Evolutionary conservation across 2,888 invertebrate genomes (phyloP).

Genomic region (Agrochola macilenta): DNA sequence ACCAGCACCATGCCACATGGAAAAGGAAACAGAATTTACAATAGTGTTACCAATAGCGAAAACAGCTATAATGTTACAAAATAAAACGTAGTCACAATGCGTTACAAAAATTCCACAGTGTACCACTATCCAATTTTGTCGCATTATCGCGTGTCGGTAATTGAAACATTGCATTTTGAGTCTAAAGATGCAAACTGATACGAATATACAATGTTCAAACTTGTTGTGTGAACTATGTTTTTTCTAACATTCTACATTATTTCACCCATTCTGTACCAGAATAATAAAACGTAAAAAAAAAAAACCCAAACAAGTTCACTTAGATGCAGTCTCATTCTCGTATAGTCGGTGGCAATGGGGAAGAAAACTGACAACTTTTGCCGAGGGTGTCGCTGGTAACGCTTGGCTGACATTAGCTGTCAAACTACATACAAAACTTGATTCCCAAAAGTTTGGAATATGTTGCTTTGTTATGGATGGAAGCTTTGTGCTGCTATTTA

Average conservation of each 20-base stretch:
- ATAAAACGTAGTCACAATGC: not conserved
- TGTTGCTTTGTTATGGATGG: too few species aligned
- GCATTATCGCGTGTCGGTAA: not conserved
- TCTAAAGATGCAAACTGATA: not conserved
- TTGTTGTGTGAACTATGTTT: not conserved
- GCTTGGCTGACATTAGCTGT: too few species aligned
- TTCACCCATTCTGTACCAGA: not conserved
- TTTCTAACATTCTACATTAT: not conserved
- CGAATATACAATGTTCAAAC: not conserved
- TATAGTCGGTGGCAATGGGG: too few species aligned
- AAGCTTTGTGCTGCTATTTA: too few species aligned
- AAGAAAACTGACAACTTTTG: too few species aligned
- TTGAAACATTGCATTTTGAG: constrained; percentile 23
- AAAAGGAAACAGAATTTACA: constrained; percentile 78
- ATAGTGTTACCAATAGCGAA: constrained; percentile 45
- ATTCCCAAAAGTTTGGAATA: too few species aligned
- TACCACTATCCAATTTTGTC: not conserved
- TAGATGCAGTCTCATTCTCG: too few species aligned
- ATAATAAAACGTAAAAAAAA: too few species aligned
- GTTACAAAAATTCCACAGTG: too few species aligned
- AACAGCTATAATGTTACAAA: constrained; percentile 19
- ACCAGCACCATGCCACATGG: constrained; percentile 90
- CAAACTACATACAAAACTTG: too few species aligned
- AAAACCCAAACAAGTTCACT: too few species aligned
- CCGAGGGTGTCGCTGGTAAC: too few species aligned